Base-by-base conservation (phyloP, 2,113 vertebrate species). In the Sebastes schlegelii region DNA sequence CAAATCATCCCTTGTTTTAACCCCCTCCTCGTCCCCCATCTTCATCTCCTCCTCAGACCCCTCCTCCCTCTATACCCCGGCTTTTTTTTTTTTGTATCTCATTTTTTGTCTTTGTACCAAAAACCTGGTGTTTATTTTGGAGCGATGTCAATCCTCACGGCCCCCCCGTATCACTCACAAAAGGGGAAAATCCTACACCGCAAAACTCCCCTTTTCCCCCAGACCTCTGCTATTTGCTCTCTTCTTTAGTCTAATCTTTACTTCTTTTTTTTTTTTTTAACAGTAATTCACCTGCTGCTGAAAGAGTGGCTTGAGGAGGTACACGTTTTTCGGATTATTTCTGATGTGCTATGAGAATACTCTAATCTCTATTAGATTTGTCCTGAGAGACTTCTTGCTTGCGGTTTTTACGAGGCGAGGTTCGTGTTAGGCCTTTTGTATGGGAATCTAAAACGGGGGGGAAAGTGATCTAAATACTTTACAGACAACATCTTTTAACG, bases 81-180 rank as follows among this genome's bases (percentile, higher is more conserved):
- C 60, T 65, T 67, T 79, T 82, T 79, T 82, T 68, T 74, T 76
- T 78, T n/a, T 74, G 16, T 57, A 60, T 92, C 75, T 90, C 8
- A 43, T 87, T 91, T 85, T 85, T 85, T 85, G 54, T 83, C 81
- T 90, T 80, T 85, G 80, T 57, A 88, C 76, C 77, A 83, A 90
- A 89, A 89, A 86, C 71, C 84, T 86, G 77, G 54, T 90, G 82
- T 93, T 93, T 92, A 88, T 91, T 86, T 92, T 94, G 89, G 85
- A 91, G 54, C 42, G 13, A 55, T 60, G 85, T 92, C 85, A 93
- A 81, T 94, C 80, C 79, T 75, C 73, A 67, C 73, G 71, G 77
- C 74, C 88, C 21, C 46, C 40, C 54, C 21, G 26, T 71, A 81
- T 88, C 78, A 85, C 69, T 86, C 76, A 67, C 45, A 13, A 66